Evolutionary conservation across 2,797 vertebrate species (phyloP).

Genomic region (Pogonophryne albipinna): DNA sequence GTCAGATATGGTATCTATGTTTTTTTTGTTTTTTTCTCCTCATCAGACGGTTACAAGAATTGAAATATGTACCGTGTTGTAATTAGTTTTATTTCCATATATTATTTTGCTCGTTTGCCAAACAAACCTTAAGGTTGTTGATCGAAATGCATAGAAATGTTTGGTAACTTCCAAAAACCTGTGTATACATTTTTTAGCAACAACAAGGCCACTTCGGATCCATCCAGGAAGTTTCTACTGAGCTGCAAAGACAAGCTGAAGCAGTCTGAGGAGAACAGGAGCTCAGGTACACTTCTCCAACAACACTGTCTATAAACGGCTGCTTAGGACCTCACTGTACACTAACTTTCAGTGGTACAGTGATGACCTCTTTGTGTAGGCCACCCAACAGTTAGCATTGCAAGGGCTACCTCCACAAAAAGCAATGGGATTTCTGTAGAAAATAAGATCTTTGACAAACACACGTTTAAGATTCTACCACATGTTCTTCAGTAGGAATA

Average conservation of each 20-base stretch:
- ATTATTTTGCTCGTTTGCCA: background rate
- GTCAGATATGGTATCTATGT: background rate
- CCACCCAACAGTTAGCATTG: no score
- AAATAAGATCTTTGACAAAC: no score
- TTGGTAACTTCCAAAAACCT: background rate
- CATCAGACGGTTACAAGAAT: background rate
- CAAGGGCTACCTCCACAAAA: no score
- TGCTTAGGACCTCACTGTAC: background rate
- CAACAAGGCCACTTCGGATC: conserved; percentile 93
- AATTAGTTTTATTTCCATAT: background rate
- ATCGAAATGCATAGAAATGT: background rate
- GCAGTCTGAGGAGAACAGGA: conserved; percentile 92
- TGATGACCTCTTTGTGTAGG: no score
- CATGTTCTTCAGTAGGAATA: no score
- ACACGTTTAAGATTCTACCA: no score
- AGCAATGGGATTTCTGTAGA: no score
- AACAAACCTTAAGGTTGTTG: background rate
- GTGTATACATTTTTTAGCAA: conserved; percentile 83
- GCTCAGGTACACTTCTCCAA: conserved; percentile 82
- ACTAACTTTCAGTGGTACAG: no score
- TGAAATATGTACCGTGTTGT: background rate
- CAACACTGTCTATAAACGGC: background rate
- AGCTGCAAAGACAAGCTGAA: conserved; percentile 96
- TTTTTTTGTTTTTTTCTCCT: background rate
- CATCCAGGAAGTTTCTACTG: conserved; percentile 91